phyloP scores from a whole-genome alignment of 2,797 vertebrate species.

The Cynopterus sphinx region DNA sequence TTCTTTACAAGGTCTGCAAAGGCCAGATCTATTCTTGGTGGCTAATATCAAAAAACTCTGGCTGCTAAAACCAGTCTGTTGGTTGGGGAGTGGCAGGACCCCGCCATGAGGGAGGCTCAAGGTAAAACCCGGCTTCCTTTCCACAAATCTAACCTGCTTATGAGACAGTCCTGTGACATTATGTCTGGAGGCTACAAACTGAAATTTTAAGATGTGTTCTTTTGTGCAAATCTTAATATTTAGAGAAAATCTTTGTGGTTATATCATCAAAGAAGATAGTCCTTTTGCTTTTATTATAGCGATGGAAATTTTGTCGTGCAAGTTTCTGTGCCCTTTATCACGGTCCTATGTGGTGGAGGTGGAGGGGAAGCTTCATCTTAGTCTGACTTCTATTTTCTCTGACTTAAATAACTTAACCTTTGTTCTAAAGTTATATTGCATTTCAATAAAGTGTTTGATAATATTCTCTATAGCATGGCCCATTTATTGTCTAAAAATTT shows the following conservation, averaged over 20 bases:
- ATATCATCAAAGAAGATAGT: background rate
- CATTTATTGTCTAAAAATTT: constrained; percentile 13
- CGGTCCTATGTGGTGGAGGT: background rate
- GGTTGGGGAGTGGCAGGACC: background rate
- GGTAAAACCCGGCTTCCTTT: background rate
- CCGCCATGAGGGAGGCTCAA: background rate
- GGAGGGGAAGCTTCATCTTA: background rate
- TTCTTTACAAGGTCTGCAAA: background rate
- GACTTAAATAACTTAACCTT: background rate
- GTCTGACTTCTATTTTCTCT: background rate
- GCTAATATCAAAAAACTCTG: background rate
- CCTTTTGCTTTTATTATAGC: background rate
- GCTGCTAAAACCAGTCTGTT: background rate
- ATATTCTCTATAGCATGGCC: background rate
- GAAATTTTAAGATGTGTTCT: background rate
- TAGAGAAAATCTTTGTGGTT: background rate
- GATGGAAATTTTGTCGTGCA: background rate
- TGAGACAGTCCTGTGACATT: background rate
- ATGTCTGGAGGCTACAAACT: background rate
- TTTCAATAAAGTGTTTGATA: constrained; percentile 26
- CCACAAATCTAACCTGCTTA: background rate
- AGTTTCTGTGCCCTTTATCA: background rate
- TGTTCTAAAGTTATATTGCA: background rate
- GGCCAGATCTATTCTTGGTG: background rate
- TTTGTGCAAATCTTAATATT: constrained; percentile 2